phyloP scores from a whole-genome alignment of 2,888 invertebrate species.

The Sphaerophoria rueppellii region DNA sequence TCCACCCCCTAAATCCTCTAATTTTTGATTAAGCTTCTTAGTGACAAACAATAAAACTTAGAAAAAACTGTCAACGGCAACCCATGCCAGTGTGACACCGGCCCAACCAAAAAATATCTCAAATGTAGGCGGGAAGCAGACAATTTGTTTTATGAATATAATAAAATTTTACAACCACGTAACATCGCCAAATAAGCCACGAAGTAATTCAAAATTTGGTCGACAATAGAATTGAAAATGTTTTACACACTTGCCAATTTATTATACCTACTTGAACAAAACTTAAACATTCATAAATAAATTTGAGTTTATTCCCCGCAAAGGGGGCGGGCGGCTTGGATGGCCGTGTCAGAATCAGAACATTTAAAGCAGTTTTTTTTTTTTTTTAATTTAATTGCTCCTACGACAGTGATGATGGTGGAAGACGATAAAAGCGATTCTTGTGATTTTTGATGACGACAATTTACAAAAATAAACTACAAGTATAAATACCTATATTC shows the following conservation, averaged over 20 bases:
- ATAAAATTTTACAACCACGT: conserved; percentile 60
- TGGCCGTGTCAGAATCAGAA: conserved; percentile 25
- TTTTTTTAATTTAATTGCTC: conserved; percentile 23
- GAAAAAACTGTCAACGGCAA: background rate
- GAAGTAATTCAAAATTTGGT: conserved; percentile 37
- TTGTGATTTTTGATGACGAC: conserved; percentile 53
- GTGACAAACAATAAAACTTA: too few relatives aligned
- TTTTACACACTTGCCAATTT: conserved; percentile 48
- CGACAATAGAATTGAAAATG: conserved; percentile 48
- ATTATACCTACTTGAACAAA: conserved; percentile 14
- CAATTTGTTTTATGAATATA: conserved; percentile 44
- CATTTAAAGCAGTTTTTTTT: background rate
- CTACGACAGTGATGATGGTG: background rate
- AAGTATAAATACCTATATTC: conserved; percentile 22
- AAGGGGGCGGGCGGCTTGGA: conserved; percentile 21
- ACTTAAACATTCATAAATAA: conserved; percentile 19
- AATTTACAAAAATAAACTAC: conserved; percentile 47
- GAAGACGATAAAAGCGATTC: conserved; percentile 26
- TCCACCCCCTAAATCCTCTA: too few relatives aligned
- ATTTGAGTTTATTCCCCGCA: conserved; percentile 6
- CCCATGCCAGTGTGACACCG: background rate
- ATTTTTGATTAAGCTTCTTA: too few relatives aligned
- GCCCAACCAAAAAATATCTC: background rate
- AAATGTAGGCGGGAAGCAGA: conserved; percentile 27
- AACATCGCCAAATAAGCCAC: conserved; percentile 45